Conservation (phyloP, 2,797 vertebrate genomes). For the Oreonectes daqikongensis region DNA sequence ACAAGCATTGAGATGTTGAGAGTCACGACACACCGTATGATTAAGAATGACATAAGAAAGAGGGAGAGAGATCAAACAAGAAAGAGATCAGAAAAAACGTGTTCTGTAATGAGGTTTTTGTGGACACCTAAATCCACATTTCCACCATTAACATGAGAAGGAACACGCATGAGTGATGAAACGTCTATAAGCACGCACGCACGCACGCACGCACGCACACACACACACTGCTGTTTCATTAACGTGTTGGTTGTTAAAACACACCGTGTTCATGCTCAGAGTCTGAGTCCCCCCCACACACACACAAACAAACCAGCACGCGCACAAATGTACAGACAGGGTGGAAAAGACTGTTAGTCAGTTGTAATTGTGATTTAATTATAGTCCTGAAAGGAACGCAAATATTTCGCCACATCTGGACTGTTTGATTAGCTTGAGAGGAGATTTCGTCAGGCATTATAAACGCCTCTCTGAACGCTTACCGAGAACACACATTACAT, state of each 20-base stretch:
- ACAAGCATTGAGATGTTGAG: constrained; percentile 34
- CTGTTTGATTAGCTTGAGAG: constrained; percentile 60
- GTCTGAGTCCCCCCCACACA: constrained; percentile 21
- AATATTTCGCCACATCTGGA: constrained; percentile 61
- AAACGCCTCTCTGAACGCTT: constrained; percentile 53
- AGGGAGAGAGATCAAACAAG: no score
- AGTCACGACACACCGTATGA: constrained; percentile 37
- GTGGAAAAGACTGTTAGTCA: constrained; percentile 65
- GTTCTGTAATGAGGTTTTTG: constrained; percentile 14
- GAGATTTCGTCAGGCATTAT: constrained; percentile 57
- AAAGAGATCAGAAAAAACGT: not conserved
- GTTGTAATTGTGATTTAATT: constrained; percentile 68
- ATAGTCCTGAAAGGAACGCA: constrained; percentile 60
- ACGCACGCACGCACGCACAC: not conserved
- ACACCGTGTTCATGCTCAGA: constrained; percentile 38
- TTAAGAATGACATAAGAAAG: constrained; percentile 46
- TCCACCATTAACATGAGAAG: constrained; percentile 32
- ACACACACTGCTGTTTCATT: constrained; percentile 54
- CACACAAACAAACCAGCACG: not conserved
- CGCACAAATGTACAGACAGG: constrained; percentile 39
- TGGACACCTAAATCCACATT: constrained; percentile 2
- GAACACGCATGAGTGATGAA: constrained; percentile 46
- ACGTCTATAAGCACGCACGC: no score
- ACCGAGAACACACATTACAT: constrained; percentile 37
- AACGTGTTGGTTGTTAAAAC: constrained; percentile 59